These are phyloP conservation scores for Scatophagus argus DNA, from an alignment of 2,113 vertebrate genomes.

Conservation along the genomic window DNA sequence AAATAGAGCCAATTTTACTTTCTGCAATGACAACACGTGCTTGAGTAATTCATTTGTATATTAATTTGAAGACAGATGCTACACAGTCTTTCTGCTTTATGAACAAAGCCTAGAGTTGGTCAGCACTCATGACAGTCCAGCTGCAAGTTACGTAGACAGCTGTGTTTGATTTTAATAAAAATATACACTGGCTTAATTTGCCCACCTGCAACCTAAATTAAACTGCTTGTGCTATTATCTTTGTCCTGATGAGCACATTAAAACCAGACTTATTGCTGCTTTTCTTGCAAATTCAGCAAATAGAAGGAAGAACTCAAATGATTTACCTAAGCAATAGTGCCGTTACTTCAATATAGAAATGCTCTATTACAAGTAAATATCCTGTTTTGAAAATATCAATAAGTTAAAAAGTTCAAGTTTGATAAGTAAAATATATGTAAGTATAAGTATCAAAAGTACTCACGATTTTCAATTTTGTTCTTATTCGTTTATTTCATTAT, in stretches of 20 bases:
- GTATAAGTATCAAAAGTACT: too few species aligned
- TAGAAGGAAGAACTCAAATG: background rate
- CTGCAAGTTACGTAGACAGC: slow-evolving; percentile 30
- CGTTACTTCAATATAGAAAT: background rate
- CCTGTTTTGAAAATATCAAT: too few species aligned
- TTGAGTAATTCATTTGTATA: slow-evolving; percentile 53
- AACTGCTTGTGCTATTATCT: background rate
- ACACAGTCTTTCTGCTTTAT: slow-evolving; percentile 18
- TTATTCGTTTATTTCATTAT: too few species aligned
- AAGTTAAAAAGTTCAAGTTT: too few species aligned
- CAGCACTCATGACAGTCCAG: slow-evolving; percentile 34
- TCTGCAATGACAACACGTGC: slow-evolving; percentile 14
- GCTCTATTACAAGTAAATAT: too few species aligned
- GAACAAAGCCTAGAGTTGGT: slow-evolving; percentile 38
- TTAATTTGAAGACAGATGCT: slow-evolving; percentile 59
- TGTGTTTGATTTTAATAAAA: background rate
- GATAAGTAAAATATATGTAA: too few species aligned
- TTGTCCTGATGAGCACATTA: background rate
- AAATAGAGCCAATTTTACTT: slow-evolving; percentile 34
- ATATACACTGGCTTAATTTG: background rate
- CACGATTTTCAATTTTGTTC: too few species aligned
- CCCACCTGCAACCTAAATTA: background rate
- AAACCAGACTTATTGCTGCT: background rate
- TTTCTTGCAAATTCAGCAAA: too few species aligned
- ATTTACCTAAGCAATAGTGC: background rate